These are phyloP conservation scores for Corythornis madagascariensis DNA, from an alignment of 2,113 vertebrate genomes.

Conservation along the genomic window DNA sequence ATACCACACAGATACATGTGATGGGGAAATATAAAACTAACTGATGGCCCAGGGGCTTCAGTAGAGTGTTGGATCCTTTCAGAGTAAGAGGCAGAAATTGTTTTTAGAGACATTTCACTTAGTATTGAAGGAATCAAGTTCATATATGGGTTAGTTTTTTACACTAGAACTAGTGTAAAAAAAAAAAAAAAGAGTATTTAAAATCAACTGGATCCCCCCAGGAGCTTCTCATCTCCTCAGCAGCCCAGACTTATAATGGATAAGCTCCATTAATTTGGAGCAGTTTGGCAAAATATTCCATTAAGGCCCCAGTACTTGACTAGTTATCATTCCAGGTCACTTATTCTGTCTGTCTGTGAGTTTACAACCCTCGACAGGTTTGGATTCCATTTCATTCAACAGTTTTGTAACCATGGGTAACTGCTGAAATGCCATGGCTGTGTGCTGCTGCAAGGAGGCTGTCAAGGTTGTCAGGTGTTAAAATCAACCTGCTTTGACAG, in stretches of 20 bases:
- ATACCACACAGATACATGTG: fast-evolving
- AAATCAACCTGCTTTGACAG: neutral
- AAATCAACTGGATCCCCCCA: neutral
- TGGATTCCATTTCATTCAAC: slow-evolving; percentile 21
- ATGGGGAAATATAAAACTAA: neutral
- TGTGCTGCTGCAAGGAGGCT: neutral
- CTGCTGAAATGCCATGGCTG: neutral
- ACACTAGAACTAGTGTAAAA: no score
- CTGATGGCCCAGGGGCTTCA: neutral
- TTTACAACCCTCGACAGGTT: neutral
- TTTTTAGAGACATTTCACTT: neutral
- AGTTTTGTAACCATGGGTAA: neutral
- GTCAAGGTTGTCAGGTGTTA: neutral
- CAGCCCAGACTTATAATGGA: neutral
- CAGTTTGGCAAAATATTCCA: neutral
- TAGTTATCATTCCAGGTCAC: neutral
- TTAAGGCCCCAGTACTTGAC: neutral
- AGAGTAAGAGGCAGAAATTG: neutral
- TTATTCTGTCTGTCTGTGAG: neutral
- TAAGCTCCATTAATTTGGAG: neutral
- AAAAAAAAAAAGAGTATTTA: neutral
- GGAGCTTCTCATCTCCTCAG: neutral
- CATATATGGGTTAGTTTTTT: no score
- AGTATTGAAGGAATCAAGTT: neutral
- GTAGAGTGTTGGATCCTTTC: neutral